phyloP scores from a whole-genome alignment of 1,140 invertebrate genomes.

The Atopsyche davidsoni region DNA sequence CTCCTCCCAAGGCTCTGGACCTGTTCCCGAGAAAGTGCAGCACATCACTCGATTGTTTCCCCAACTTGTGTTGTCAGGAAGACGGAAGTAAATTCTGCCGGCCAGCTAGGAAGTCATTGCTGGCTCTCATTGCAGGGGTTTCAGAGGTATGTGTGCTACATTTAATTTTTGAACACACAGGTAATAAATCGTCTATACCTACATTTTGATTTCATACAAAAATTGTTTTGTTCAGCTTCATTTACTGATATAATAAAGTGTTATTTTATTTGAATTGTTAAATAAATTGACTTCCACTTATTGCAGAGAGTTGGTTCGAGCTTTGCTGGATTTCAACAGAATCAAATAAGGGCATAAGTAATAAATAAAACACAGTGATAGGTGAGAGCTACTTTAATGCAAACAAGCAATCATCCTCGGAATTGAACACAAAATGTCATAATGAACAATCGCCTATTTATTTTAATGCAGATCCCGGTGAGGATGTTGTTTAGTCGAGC shows the following conservation, averaged over 20 bases:
- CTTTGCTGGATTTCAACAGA: constrained; percentile 14
- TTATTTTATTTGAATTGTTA: background rate
- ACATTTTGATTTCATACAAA: background rate
- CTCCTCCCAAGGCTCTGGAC: constrained; percentile 57
- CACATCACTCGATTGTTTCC: constrained; percentile 64
- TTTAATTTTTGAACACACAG: too few species aligned
- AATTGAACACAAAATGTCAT: constrained; percentile 16
- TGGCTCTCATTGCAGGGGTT: constrained; percentile 56
- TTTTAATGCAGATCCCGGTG: constrained; percentile 20
- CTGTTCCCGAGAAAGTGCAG: constrained; percentile 60
- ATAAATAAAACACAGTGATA: constrained; percentile 12
- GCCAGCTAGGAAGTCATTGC: constrained; percentile 60
- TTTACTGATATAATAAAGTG: background rate
- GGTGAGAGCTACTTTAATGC: constrained; percentile 28
- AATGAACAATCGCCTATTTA: constrained; percentile 18
- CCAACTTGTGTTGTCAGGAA: constrained; percentile 70
- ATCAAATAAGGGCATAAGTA: constrained; percentile 11
- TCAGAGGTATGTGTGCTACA: constrained; percentile 46
- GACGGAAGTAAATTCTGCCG: constrained; percentile 59
- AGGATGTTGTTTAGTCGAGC: constrained; percentile 21
- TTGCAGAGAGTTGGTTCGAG: constrained; percentile 24
- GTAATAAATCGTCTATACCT: background rate
- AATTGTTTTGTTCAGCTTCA: background rate
- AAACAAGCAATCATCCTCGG: constrained; percentile 17
- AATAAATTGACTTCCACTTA: background rate